phyloP scores from a whole-genome alignment of 2,797 vertebrate genomes.

The Sciurus vulgaris region DNA sequence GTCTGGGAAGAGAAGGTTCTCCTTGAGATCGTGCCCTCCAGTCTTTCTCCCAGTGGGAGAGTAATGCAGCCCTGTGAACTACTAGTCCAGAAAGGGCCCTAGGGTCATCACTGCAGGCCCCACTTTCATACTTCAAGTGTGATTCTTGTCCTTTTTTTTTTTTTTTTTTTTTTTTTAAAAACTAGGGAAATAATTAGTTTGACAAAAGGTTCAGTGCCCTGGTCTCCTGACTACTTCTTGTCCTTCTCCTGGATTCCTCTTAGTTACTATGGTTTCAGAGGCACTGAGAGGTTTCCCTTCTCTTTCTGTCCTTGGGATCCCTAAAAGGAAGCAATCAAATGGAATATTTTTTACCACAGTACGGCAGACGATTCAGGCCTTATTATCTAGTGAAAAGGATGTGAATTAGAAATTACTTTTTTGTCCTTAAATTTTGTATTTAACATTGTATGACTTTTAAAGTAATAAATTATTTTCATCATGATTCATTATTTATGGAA shows the following conservation, averaged over 20 bases:
- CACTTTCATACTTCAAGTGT: neutral
- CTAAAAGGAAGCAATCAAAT: conserved; percentile 38
- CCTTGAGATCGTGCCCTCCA: accelerated
- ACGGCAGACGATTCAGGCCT: neutral
- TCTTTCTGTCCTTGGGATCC: neutral
- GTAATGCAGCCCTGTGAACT: accelerated
- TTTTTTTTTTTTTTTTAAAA: neutral
- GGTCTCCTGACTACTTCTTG: neutral
- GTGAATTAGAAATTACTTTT: conserved; percentile 67
- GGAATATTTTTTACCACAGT: neutral
- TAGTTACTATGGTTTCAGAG: neutral
- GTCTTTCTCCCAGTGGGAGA: neutral
- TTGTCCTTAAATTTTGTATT: conserved; percentile 61
- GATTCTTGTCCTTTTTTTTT: neutral
- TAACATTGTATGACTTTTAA: conserved; percentile 77
- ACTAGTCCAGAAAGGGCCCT: neutral
- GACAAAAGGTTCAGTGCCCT: neutral
- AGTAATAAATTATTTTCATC: conserved; percentile 77
- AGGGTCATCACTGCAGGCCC: accelerated
- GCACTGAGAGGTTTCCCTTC: neutral
- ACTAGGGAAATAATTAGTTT: neutral
- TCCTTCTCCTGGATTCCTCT: neutral
- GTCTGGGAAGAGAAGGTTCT: neutral
- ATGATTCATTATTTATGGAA: conserved; percentile 80
- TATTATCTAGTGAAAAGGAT: conserved; percentile 51